Base-by-base conservation (phyloP, 2,888 invertebrate genomes). In the Helicoverpa assulta region DNA sequence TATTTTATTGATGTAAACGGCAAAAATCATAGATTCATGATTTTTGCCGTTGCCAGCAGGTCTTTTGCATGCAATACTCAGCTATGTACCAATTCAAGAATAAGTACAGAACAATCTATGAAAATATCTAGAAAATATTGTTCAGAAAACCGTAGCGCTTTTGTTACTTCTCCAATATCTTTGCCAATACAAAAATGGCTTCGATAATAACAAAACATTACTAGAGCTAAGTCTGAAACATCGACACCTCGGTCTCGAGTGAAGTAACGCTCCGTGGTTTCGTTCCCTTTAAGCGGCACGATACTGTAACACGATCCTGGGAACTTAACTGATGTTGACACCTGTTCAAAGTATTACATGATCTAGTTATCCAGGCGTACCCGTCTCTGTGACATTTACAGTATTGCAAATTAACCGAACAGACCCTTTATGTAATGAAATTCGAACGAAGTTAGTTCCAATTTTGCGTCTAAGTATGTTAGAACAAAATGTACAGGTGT, bases 251-350 rank as follows among this genome's bases (percentile, higher is more conserved):
- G 67, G 63, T 61, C 37, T 69, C 59, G 33, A 61, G 61, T 64
- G 56, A 55, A 68, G 56, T 54, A 80, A 64, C 63, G 26, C 55
- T 67, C 70, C 53, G 66, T 16, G 66, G 81, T 67, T 76, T 57
- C 64, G 59, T 62, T 66, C 54, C 43, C 55, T 70, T 64, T 33
- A 40, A 47, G 47, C 47, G 50, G 8, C 12, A n/a, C 53, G 53
- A 54, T 19, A 62, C 47, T 66, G 76, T 62, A 69, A 80, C 62
- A 33, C 40, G 59, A 80, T 50, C 40, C 51, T 80, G 81, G 59
- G 76, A 80, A 76, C 59, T 47, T 51, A 80, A 43, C 65, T 70
- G 59, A 60, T 65, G 43, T 55, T 56, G 55, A 56, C 76, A 77
- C 65, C 62, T 76, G 76, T 53, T 51, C 61, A 18, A 19, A 50